Evolutionary conservation across 2,113 vertebrate species (phyloP).

Genomic region (Silurus meridionalis): DNA sequence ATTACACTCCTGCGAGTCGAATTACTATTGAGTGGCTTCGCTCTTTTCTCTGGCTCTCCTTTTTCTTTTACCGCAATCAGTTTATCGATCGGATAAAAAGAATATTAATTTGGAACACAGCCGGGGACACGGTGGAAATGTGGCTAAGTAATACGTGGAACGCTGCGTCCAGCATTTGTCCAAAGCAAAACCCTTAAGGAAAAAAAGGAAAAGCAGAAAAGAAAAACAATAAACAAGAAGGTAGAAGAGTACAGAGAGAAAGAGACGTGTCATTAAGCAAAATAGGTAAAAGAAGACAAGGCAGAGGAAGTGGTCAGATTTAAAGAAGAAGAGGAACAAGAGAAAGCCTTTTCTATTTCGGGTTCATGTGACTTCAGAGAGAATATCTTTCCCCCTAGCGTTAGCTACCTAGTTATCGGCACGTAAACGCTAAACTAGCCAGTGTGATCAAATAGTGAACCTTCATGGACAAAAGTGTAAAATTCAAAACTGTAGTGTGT

Average conservation of each 20-base stretch:
- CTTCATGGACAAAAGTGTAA: background rate
- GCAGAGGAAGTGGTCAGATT: background rate
- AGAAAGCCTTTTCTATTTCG: background rate
- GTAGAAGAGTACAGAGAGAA: background rate
- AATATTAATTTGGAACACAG: slow-evolving; percentile 45
- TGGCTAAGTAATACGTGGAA: background rate
- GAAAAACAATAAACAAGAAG: background rate
- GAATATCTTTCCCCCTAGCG: background rate
- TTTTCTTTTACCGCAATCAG: slow-evolving; percentile 6
- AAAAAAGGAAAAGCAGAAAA: background rate
- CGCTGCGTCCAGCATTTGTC: background rate
- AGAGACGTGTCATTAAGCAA: background rate
- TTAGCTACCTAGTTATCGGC: background rate
- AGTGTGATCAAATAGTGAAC: background rate
- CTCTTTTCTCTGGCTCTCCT: slow-evolving; percentile 13
- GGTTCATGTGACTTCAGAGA: background rate
- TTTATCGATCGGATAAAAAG: slow-evolving; percentile 40
- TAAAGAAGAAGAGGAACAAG: background rate
- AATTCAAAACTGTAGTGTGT: background rate
- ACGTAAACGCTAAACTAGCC: no score
- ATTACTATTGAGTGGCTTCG: slow-evolving; percentile 40
- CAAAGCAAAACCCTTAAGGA: background rate
- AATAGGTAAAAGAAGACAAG: background rate
- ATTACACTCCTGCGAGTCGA: slow-evolving; percentile 20
- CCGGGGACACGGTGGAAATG: background rate